Conservation (phyloP, 64 coral and sea anemone genomes). For the Trachythela sp. region DNA sequence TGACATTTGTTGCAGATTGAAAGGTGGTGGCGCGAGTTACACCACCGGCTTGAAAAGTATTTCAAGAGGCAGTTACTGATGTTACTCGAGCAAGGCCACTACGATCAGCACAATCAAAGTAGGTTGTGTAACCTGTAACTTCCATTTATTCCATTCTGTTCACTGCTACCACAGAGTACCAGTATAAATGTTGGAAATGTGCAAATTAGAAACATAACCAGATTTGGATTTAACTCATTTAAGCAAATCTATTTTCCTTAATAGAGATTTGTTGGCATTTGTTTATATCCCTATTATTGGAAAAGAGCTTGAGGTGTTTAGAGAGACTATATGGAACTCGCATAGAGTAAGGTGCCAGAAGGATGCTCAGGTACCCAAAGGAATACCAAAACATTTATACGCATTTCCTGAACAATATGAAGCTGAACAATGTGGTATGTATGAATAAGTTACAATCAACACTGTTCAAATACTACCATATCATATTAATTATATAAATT, state of each 20-base stretch:
- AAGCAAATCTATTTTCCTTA: not conserved
- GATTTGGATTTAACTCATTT: not conserved
- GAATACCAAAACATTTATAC: slow-evolving; percentile 45
- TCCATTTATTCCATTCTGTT: not conserved
- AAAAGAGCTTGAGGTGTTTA: slow-evolving; percentile 29
- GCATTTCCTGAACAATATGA: slow-evolving; percentile 49
- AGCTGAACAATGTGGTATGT: slow-evolving; percentile 56
- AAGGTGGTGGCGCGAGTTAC: slow-evolving; percentile 51
- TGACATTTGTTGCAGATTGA: slow-evolving; percentile 20
- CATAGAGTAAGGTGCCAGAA: slow-evolving; percentile 50
- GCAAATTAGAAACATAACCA: too few species aligned
- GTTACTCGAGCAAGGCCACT: slow-evolving; percentile 51
- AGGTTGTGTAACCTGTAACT: slow-evolving; percentile 1
- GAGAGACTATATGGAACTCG: slow-evolving; percentile 45
- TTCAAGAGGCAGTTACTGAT: slow-evolving; percentile 39
- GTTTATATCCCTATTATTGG: not conserved
- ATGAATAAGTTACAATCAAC: not conserved
- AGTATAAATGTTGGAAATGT: too few species aligned
- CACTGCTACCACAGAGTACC: not conserved
- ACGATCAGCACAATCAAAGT: slow-evolving; percentile 43
- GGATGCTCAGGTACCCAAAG: slow-evolving; percentile 52
- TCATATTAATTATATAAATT: not conserved
- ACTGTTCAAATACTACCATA: not conserved
- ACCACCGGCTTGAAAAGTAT: slow-evolving; percentile 39
- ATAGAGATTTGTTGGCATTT: slow-evolving; percentile 24